Percentiles rank a stretch among this genome's conserved stretches.
Conservation (phyloP, 2,113 vertebrate genomes). For the Cebidichthys violaceus region DNA sequence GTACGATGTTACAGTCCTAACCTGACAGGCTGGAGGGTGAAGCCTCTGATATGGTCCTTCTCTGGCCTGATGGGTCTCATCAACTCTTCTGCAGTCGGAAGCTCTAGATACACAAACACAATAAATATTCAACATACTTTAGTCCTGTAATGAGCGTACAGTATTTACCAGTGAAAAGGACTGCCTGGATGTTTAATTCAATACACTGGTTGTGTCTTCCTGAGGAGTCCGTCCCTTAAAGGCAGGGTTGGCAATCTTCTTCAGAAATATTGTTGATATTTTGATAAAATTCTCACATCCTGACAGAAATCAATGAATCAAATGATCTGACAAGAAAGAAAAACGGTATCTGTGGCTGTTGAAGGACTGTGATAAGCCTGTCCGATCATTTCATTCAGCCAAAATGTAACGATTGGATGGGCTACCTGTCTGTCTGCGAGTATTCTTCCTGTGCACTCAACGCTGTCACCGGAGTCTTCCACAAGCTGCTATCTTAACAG, state of each 20-base stretch:
- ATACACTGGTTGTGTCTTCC: neutral
- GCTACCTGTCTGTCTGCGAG: too few relatives aligned
- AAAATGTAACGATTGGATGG: too few relatives aligned
- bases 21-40: conserved; percentile 82
- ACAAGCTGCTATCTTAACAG: too few relatives aligned
- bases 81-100: conserved; percentile 92
- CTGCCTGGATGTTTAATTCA: neutral
- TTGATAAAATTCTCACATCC: neutral
- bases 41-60: conserved; percentile 64
- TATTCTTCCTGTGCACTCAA: too few relatives aligned
- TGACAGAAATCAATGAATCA: neutral
- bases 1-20: conserved; percentile 48
- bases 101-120: conserved; percentile 79
- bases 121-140: neutral
- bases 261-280: neutral
- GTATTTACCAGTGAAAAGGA: neutral
- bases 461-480: too few relatives aligned
- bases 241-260: neutral
- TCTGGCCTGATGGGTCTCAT: conserved; percentile 89
- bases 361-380: too few relatives aligned
- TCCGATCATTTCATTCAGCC: too few relatives aligned
- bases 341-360: too few relatives aligned
- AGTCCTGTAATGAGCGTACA: neutral
- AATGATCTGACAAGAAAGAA: too few relatives aligned
- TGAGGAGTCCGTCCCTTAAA: neutral